These are phyloP conservation scores for Pandemis heparana DNA, from an alignment of 2,888 invertebrate species.

Conservation along the genomic window DNA sequence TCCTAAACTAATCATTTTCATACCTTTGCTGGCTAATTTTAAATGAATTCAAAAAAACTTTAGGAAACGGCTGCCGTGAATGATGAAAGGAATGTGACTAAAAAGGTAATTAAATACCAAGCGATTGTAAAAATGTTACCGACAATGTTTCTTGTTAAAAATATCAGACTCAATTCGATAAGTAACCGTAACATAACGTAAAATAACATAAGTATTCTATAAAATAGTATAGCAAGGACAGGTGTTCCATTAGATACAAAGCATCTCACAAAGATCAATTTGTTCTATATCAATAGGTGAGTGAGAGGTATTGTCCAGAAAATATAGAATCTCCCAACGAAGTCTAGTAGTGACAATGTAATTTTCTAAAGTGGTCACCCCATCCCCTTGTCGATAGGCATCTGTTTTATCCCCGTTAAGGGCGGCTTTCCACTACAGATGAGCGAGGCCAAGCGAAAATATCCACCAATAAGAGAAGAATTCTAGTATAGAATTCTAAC, in stretches of 20 bases:
- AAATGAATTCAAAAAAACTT: too few relatives aligned
- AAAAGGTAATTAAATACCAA: too few relatives aligned
- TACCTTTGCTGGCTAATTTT: too few relatives aligned
- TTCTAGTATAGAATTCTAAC: not conserved
- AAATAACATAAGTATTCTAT: not conserved
- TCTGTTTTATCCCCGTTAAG: slow-evolving; percentile 35
- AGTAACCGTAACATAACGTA: not conserved
- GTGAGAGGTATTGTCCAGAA: slow-evolving; percentile 55
- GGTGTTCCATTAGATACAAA: slow-evolving; percentile 6
- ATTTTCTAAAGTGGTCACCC: slow-evolving; percentile 71
- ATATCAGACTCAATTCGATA: not conserved
- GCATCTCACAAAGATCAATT: slow-evolving; percentile 10
- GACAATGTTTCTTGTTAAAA: too few relatives aligned
- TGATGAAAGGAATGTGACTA: too few relatives aligned
- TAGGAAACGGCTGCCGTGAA: too few relatives aligned
- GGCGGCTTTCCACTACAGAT: not conserved
- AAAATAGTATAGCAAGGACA: not conserved
- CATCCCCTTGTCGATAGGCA: slow-evolving; percentile 51
- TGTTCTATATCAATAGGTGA: slow-evolving; percentile 25
- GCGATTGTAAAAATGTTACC: too few relatives aligned
- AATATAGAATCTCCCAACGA: slow-evolving; percentile 63
- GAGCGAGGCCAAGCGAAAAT: not conserved
- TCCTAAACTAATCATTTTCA: too few relatives aligned
- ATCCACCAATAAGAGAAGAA: not conserved
- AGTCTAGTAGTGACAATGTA: slow-evolving; percentile 65